Conservation (phyloP, 2,888 invertebrate species). For the Schrankia costaestrigalis region DNA sequence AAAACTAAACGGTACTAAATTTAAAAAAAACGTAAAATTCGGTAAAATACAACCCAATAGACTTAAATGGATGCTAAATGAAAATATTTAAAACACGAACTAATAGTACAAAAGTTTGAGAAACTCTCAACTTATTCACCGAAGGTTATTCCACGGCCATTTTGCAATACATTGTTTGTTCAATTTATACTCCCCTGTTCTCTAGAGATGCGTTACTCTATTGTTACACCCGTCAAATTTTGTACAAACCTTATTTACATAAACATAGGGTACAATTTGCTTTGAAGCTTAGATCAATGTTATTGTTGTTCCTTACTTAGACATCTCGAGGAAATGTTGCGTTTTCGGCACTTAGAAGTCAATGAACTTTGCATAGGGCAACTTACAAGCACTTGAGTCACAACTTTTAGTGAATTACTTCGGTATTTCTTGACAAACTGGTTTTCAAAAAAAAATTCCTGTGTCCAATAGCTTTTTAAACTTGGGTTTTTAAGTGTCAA, state of each 20-base stretch:
- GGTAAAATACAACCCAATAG: too few species aligned
- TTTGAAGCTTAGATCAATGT: slow-evolving; percentile 8
- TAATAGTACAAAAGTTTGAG: slow-evolving; percentile 42
- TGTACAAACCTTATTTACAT: slow-evolving; percentile 20
- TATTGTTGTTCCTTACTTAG: slow-evolving; percentile 36
- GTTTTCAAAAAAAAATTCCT: too few species aligned
- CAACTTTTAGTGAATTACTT: neutral
- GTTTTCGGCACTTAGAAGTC: slow-evolving; percentile 40
- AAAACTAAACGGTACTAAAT: too few species aligned
- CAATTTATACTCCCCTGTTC: slow-evolving; percentile 62
- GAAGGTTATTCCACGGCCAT: slow-evolving; percentile 56
- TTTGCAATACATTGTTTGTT: slow-evolving; percentile 75
- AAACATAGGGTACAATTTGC: slow-evolving; percentile 30
- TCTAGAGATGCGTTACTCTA: slow-evolving; percentile 50
- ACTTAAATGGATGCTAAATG: too few species aligned
- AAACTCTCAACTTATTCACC: slow-evolving; percentile 30
- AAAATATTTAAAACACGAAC: neutral
- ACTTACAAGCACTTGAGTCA: slow-evolving; percentile 4
- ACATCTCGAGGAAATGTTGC: slow-evolving; percentile 44
- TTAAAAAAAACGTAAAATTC: too few species aligned
- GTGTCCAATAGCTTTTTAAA: too few species aligned
- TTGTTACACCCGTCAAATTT: slow-evolving; percentile 26
- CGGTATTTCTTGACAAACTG: neutral
- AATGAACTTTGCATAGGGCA: slow-evolving; percentile 37
- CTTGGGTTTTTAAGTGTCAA: too few species aligned